phyloP scores from a whole-genome alignment of 2,113 vertebrate genomes.

The Theristicus caerulescens region DNA sequence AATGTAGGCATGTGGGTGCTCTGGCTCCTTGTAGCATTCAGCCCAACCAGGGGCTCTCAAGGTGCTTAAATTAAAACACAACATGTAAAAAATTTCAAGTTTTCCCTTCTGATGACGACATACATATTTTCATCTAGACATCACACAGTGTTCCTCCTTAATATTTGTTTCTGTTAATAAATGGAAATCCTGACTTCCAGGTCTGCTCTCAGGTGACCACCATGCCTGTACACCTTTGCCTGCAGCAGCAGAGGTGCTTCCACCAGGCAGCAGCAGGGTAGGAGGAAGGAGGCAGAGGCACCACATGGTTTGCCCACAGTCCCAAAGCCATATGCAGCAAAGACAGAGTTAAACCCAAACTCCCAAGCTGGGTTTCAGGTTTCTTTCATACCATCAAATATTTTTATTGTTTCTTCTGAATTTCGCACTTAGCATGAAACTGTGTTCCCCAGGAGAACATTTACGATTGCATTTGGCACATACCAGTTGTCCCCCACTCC shows the following conservation, averaged over 20 bases:
- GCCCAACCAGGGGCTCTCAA: background rate
- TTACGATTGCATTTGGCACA: background rate
- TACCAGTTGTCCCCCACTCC: background rate
- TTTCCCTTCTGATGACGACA: background rate
- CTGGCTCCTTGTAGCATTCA: background rate
- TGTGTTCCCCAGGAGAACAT: background rate
- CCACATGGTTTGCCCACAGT: background rate
- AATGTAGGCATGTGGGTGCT: background rate
- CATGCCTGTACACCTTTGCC: background rate
- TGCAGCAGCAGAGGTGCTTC: background rate
- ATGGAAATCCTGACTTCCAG: background rate
- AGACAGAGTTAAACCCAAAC: background rate
- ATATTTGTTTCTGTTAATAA: background rate
- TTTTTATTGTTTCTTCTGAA: background rate
- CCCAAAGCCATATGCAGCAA: background rate
- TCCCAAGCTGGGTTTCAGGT: background rate
- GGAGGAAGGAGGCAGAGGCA: background rate
- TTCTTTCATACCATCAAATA: background rate
- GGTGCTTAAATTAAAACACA: background rate
- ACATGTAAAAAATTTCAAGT: accelerated
- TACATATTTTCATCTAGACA: background rate
- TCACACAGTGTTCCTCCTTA: background rate
- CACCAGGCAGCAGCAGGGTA: background rate
- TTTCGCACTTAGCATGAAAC: background rate
- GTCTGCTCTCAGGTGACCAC: background rate